These are phyloP conservation scores for Zoanthus solanderi DNA, from an alignment of 92 coral and sea anemone species.

Conservation along the genomic window DNA sequence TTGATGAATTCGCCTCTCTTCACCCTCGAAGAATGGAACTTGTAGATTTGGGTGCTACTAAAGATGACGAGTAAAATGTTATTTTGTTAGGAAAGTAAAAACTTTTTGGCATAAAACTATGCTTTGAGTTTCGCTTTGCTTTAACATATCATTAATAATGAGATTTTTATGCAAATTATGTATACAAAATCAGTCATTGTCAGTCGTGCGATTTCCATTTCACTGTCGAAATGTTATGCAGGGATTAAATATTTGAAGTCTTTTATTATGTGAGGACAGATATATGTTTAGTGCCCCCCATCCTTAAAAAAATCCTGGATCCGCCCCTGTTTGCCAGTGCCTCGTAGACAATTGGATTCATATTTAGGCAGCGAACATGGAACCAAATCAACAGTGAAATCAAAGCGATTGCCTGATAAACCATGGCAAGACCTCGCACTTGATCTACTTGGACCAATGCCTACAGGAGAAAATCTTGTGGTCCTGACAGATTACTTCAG, in stretches of 20 bases:
- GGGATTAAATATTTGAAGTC: slow-evolving; percentile 15
- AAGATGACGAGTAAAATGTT: slow-evolving; percentile 6
- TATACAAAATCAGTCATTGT: neutral
- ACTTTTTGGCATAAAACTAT: slow-evolving; percentile 1
- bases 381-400: too few relatives aligned
- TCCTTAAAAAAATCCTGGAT: too few relatives aligned
- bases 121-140: slow-evolving; percentile 18
- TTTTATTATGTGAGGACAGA: neutral
- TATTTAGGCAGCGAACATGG: too few relatives aligned
- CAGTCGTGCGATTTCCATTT: slow-evolving; percentile 14
- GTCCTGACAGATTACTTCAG: too few relatives aligned
- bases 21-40: slow-evolving; percentile 3
- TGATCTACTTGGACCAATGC: too few relatives aligned
- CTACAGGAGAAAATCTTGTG: too few relatives aligned
- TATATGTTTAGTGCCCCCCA: too few relatives aligned
- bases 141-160: neutral
- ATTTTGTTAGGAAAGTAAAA: neutral
- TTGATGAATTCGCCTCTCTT: neutral
- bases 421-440: too few relatives aligned
- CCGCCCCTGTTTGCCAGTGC: too few relatives aligned
- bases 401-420: too few relatives aligned
- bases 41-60: slow-evolving; percentile 9
- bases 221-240: slow-evolving; percentile 16
- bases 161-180: slow-evolving; percentile 2
- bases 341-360: too few relatives aligned